Conservation (phyloP, 1,140 invertebrate species). For the Nomia melanderi region DNA sequence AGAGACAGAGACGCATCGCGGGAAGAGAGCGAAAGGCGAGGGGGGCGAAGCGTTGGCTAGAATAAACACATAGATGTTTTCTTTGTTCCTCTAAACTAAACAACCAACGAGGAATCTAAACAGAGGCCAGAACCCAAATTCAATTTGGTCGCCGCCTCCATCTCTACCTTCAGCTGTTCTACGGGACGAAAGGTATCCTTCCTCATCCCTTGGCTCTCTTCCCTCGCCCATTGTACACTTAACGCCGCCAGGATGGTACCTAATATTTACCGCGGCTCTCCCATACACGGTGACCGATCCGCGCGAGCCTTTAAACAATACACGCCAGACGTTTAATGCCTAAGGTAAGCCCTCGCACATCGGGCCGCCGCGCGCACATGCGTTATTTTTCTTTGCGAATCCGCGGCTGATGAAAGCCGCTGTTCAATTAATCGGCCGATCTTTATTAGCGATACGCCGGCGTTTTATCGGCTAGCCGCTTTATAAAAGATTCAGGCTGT, state of each 20-base stretch:
- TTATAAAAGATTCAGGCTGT: background rate
- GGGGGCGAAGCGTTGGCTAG: conserved; percentile 80
- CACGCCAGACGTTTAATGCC: conserved; percentile 28
- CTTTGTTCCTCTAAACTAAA: conserved; percentile 84
- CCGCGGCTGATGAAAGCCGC: background rate
- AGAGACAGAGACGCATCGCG: conserved; percentile 47
- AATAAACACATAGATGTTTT: conserved; percentile 85
- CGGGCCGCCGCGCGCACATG: background rate
- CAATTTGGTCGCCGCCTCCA: conserved; percentile 81
- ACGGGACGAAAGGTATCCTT: conserved; percentile 75
- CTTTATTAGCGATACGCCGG: background rate
- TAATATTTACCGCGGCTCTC: conserved; percentile 74
- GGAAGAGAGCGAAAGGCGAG: conserved; percentile 55
- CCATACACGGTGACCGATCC: conserved; percentile 66
- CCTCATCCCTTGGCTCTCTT: background rate
- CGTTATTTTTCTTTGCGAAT: conserved; percentile 31
- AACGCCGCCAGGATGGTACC: conserved; percentile 68
- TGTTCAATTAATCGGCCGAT: conserved; percentile 32
- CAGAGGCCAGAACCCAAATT: conserved; percentile 82
- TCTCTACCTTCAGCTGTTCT: conserved; percentile 76
- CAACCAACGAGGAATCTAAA: conserved; percentile 84
- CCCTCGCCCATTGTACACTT: conserved; percentile 65
- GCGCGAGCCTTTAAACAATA: conserved; percentile 60
- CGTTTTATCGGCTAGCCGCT: background rate
- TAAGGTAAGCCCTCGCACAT: conserved; percentile 27